These are phyloP conservation scores for Erpobdella octoculata DNA, from an alignment of 2,888 invertebrate genomes.

Conservation along the genomic window DNA sequence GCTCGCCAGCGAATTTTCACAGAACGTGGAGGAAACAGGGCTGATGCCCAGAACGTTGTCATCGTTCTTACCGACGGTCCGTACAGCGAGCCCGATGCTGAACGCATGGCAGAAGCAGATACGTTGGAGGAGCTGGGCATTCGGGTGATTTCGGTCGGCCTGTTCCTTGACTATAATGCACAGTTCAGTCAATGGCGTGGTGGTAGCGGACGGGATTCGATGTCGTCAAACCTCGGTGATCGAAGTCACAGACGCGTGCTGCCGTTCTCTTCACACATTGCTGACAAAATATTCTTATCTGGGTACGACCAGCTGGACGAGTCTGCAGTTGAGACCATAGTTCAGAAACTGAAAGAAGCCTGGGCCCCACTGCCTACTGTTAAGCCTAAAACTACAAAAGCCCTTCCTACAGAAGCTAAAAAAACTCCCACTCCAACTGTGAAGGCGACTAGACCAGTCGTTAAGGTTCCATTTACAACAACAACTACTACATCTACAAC, in stretches of 20 bases:
- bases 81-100: background rate
- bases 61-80: constrained; percentile 44
- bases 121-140: background rate
- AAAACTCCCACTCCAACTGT: background rate
- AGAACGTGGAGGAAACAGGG: constrained; percentile 42
- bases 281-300: background rate
- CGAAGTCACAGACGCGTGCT: constrained; percentile 4
- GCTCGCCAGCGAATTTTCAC: constrained; percentile 43
- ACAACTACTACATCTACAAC: background rate
- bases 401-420: background rate
- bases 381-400: constrained; percentile 1
- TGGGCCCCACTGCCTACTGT: constrained; percentile 11
- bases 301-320: constrained; percentile 6
- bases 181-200: background rate
- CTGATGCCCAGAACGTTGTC: constrained; percentile 39
- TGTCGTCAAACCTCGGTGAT: background rate
- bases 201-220: background rate
- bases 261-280: background rate
- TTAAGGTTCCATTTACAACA: background rate
- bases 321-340: background rate
- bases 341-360: constrained; percentile 10
- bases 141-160: constrained; percentile 3
- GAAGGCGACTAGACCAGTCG: background rate
- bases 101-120: background rate
- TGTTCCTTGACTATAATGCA: constrained; percentile 7